Evolutionary conservation across 2,797 vertebrate genomes (phyloP).

Genomic region (Sebastes oblongus): DNA sequence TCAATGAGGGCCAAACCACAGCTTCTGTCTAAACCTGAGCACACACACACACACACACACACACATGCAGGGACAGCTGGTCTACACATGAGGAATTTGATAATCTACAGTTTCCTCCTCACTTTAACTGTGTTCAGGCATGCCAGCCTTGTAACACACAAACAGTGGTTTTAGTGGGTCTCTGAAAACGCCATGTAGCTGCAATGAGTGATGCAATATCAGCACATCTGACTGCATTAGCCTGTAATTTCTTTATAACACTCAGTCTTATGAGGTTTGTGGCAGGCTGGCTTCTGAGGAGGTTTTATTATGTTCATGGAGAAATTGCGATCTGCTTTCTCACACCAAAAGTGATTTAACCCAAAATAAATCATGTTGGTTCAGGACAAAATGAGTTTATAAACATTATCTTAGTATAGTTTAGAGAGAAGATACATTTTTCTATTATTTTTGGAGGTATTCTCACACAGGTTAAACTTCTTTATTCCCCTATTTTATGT

Average conservation of each 20-base stretch:
- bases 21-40: constrained; percentile 43
- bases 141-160: constrained; percentile 31
- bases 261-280: not conserved
- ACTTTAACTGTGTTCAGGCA: constrained; percentile 65
- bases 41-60: constrained; percentile 17
- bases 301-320: constrained; percentile 11
- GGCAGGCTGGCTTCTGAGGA: not conserved
- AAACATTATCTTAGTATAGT: not conserved
- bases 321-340: not conserved
- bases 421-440: not conserved
- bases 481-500: not conserved
- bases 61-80: constrained; percentile 67
- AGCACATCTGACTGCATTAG: constrained; percentile 14
- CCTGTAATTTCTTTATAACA: not conserved
- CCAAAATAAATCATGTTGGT: not conserved
- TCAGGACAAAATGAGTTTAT: not conserved
- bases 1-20: constrained; percentile 49
- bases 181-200: not conserved
- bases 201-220: constrained; percentile 18
- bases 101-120: constrained; percentile 74
- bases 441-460: not conserved
- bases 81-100: constrained; percentile 75
- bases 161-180: not conserved
- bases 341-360: not conserved
- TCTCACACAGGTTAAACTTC: not conserved